Evolutionary conservation across 2,888 invertebrate genomes (phyloP).

Genomic region (Cetonia aurata): DNA sequence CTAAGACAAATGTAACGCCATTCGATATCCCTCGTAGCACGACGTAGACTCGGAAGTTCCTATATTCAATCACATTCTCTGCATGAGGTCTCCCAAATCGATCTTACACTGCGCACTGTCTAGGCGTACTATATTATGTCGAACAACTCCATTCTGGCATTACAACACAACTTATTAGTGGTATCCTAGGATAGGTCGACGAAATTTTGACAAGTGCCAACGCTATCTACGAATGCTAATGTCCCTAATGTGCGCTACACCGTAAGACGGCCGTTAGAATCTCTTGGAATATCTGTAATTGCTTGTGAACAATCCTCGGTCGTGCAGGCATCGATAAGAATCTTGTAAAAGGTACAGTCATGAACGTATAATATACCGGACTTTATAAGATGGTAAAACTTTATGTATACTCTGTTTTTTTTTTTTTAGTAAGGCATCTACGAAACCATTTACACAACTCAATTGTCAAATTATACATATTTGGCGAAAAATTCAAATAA

Average conservation of each 20-base stretch:
- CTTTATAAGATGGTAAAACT: too few species aligned
- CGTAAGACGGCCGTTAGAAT: neutral
- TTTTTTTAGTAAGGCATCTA: too few species aligned
- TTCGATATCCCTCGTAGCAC: constrained; percentile 28
- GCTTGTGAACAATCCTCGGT: neutral
- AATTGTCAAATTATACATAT: too few species aligned
- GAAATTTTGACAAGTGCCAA: constrained; percentile 23
- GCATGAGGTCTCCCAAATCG: constrained; percentile 40
- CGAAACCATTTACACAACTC: too few species aligned
- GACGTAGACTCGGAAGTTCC: constrained; percentile 31
- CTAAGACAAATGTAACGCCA: constrained; percentile 33
- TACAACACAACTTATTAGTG: too few species aligned
- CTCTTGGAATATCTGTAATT: constrained; percentile 1
- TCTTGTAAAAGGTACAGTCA: too few species aligned
- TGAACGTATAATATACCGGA: too few species aligned
- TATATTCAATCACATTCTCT: constrained; percentile 44
- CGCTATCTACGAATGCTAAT: neutral
- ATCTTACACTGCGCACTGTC: constrained; percentile 6
- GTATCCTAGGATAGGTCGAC: neutral
- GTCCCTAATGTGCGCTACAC: neutral
- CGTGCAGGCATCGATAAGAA: constrained; percentile 1
- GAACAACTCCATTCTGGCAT: too few species aligned
- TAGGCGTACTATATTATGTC: too few species aligned
- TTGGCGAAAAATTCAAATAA: too few species aligned
- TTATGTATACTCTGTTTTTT: too few species aligned